Base-by-base conservation (phyloP, 2,113 vertebrate species). In the Melanerpes aurifrons region DNA sequence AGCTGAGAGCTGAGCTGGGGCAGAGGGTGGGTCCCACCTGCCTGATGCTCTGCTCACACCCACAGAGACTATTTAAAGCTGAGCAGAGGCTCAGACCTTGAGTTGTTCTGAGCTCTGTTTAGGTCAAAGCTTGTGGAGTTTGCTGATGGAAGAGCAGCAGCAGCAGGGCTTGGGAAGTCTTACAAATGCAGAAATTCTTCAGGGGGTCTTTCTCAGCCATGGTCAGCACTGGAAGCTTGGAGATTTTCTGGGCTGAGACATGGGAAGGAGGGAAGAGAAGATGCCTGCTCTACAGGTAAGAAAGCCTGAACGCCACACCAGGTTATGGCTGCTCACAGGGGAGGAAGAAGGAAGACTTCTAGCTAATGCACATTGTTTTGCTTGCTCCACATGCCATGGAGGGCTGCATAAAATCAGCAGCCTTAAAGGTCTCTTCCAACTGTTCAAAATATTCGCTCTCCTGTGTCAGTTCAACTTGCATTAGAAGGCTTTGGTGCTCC, bases 51-150 rank as follows among this genome's bases (percentile, higher is more conserved):
- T 28, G 25, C 26, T 26, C 54, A 56, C 13, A 1, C 13, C 53
- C 24, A 2, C 13, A 4, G 59, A 59, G 17, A 2, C 7, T 70
- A 0, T 12, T 59, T 10, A 32, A 35, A 61, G 57, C 56, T 15
- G 11, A 64, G 32, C 15, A 3, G 1, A 22, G 47, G 10, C 1
- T 10, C 4, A n/a, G 54, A 0, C 4, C 3, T 6, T 7, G 0
- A 2, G 26, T 21, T 6, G 21, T 12, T 47, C 24, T 31, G 20
- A 22, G 45, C 10, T 53, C 24, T 26, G 19, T 13, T n/a, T 5
- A 7, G 0, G 12, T 31, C 4, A 19, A 6, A 5, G 6, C 18
- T 4, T 63, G 12, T 12, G n/a, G 9, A 17, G 25, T 7, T 67
- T 31, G 40, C 1, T 11, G 28, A 2, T 0, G 35, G 48, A 6